A percentile compares a stretch with the other conserved stretches of the same genome.
Evolutionary conservation across 1,140 invertebrate genomes (phyloP).

Genomic region (Drosophila nikananu): DNA sequence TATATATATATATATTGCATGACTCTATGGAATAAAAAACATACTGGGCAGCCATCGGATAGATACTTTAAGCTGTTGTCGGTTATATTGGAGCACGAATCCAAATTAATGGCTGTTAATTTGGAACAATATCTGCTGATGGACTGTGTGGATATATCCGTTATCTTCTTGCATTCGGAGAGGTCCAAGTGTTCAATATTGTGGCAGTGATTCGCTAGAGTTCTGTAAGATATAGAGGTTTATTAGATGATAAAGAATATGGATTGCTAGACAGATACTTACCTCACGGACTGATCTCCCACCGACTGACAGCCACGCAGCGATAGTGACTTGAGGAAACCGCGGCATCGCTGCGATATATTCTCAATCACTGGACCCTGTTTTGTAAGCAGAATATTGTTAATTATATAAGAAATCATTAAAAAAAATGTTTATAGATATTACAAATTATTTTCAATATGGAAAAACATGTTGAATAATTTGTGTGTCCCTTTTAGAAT

Average conservation of each 20-base stretch:
- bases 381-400: not conserved
- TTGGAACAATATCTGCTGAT: slow-evolving; percentile 96
- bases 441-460: too few relatives aligned
- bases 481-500: too few relatives aligned
- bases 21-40: slow-evolving; percentile 14
- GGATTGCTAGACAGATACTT: not conserved
- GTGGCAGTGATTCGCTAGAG: slow-evolving; percentile 94
- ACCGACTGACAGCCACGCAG: slow-evolving; percentile 98
- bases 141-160: slow-evolving; percentile 94
- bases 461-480: too few relatives aligned
- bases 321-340: slow-evolving; percentile 98
- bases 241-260: too few relatives aligned
- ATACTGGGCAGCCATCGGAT: slow-evolving; percentile 93
- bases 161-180: slow-evolving; percentile 98
- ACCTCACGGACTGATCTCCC: slow-evolving; percentile 95
- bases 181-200: slow-evolving; percentile 98
- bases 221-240: slow-evolving; percentile 79
- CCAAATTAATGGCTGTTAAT: slow-evolving; percentile 95
- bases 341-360: slow-evolving; percentile 97
- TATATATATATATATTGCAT: not conserved
- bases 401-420: too few relatives aligned
- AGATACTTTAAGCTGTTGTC: slow-evolving; percentile 94
- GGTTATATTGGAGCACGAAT: slow-evolving; percentile 96
- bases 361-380: slow-evolving; percentile 99
- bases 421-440: too few relatives aligned